Conservation (phyloP, 1,140 invertebrate species). For the Ctenoplectra terminalis region DNA sequence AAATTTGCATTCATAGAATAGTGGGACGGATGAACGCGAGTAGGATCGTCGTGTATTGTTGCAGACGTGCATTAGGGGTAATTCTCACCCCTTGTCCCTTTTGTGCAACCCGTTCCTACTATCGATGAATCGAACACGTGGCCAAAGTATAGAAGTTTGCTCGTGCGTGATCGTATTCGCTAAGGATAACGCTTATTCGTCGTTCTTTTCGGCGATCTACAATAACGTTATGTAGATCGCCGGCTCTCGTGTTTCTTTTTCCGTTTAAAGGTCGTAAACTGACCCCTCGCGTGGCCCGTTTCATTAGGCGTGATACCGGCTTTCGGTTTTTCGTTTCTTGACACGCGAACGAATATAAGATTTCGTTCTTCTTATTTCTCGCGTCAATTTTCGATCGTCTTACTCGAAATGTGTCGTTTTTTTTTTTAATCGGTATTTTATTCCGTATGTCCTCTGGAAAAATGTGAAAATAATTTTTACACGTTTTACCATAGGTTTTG, state of each 20-base stretch:
- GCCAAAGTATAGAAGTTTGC: background rate
- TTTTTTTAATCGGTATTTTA: background rate
- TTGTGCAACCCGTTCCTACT: background rate
- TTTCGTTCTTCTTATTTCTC: background rate
- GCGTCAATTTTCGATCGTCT: background rate
- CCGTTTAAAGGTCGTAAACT: constrained; percentile 22
- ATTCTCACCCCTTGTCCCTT: constrained; percentile 21
- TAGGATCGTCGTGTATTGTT: constrained; percentile 25
- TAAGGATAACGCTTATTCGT: constrained; percentile 10
- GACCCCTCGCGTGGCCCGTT: background rate
- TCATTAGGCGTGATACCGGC: constrained; percentile 4
- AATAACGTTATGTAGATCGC: background rate
- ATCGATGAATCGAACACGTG: constrained; percentile 54
- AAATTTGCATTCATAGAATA: constrained; percentile 16
- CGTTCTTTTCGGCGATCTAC: background rate
- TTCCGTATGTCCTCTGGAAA: background rate
- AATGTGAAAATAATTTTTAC: background rate
- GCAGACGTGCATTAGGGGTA: constrained; percentile 42
- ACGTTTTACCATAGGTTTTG: no score
- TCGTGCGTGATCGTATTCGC: background rate
- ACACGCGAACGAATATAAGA: background rate
- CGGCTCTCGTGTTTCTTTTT: constrained; percentile 6
- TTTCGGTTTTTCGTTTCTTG: constrained; percentile 2
- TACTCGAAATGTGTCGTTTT: background rate
- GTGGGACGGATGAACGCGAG: constrained; percentile 36